These are phyloP conservation scores for Pluvialis apricaria DNA, from an alignment of 2,113 vertebrate species.

Conservation along the genomic window DNA sequence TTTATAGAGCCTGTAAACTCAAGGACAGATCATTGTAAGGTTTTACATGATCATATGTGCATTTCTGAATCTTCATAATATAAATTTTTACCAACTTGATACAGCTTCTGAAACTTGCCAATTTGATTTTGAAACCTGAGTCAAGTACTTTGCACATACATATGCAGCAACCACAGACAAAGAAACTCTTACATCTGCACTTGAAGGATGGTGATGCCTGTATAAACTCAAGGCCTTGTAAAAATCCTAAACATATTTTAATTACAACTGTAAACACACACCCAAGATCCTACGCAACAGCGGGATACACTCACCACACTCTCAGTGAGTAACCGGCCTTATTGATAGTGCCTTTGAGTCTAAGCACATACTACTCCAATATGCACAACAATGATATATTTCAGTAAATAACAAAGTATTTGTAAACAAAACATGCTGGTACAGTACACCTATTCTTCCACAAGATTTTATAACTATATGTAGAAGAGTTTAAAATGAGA, in stretches of 20 bases:
- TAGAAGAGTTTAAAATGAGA: not conserved
- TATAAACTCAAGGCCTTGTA: not conserved
- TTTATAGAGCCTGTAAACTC: not conserved
- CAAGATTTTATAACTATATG: not conserved
- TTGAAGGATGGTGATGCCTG: not conserved
- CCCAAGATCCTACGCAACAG: not conserved
- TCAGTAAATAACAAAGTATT: not conserved
- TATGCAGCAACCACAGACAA: not conserved
- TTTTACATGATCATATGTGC: not conserved
- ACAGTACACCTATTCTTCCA: not conserved
- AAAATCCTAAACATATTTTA: not conserved
- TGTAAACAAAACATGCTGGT: not conserved
- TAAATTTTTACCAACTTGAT: not conserved
- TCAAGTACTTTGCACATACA: not conserved
- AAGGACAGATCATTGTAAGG: not conserved
- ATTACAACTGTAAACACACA: not conserved
- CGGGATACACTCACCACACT: not conserved
- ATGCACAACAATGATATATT: not conserved
- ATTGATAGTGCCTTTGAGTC: not conserved
- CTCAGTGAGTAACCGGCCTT: not conserved
- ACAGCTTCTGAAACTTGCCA: not conserved
- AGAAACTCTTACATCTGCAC: not conserved
- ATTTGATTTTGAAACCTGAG: not conserved
- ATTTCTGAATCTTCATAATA: not conserved
- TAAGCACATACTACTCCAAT: not conserved